Base-by-base conservation (phyloP, 2,888 invertebrate genomes). In the Phytoseiulus persimilis region DNA sequence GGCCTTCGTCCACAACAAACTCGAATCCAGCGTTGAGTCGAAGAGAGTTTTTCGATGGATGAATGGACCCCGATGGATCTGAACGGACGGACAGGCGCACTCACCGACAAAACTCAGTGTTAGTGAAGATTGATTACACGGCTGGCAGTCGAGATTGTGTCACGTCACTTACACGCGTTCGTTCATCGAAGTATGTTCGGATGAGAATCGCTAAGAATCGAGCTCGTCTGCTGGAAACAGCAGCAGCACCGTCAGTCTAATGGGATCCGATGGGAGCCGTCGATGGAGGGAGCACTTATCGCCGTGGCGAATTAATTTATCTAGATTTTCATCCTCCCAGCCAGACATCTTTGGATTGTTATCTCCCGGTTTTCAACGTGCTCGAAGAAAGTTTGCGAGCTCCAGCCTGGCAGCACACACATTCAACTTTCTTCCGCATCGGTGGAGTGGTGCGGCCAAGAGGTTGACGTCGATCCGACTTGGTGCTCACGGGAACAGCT, bases 131-230 rank as follows among this genome's bases (percentile, higher is more conserved):
- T 65, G 65, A 65, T 65, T 65, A 28, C 65, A 65, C 65, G 18
- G 65, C 65, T 65, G 65, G 65, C 65, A 65, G 65, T 65, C 9
- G 28, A 65, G 65, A 65, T 65, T 65, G 65, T 65, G 65, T 65
- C 65, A 65, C 65, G 65, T 65, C 65, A 65, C 65, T 65, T 65
- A 65, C 65, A 65, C 65, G 65, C 65, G 65, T 65, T 65, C 65
- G 65, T 65, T 65, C 65, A 65, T 65, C 65, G 65, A 65, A 65
- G 65, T 65, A 65, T 65, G 65, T 28, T 65, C 28, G 23, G 18
- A 28, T 1, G 65, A 65, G 65, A 65, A 23, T 65, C 65, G 65
- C 65, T 2, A 1, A 23, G 18, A 65, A 65, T 65, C 65, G 65
- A 65, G 65, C 65, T 9, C 65, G 65, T 65, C 65, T 65, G 65